A percentile compares a stretch with the other conserved stretches of the same genome.
Evolutionary conservation across 35 echinoderm and acorn worm species (phyloP).

Genomic region (Hemicentrotus pulcherrimus): DNA sequence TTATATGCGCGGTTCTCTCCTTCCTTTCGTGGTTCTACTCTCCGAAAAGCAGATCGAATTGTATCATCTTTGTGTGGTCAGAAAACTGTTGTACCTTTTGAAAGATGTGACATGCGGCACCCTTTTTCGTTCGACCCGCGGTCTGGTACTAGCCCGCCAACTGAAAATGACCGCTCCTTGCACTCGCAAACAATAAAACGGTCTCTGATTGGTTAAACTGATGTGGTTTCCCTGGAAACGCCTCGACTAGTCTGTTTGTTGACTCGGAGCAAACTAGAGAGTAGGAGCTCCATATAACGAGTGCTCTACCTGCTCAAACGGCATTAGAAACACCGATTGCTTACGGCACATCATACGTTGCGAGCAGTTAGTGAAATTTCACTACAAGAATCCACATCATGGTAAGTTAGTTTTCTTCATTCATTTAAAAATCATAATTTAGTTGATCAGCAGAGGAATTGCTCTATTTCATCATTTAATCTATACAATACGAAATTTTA

Average conservation of each 20-base stretch:
- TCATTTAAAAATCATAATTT: not conserved
- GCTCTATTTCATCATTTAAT: too few relatives aligned
- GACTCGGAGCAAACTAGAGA: not conserved
- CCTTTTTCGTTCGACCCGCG: not conserved
- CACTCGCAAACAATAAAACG: not conserved
- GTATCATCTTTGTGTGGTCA: not conserved
- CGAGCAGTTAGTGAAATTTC: not conserved
- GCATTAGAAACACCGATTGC: not conserved
- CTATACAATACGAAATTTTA: too few relatives aligned
- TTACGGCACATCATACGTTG: slow-evolving; percentile 16
- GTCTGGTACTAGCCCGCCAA: not conserved
- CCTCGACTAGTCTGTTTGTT: not conserved
- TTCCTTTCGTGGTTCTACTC: too few relatives aligned
- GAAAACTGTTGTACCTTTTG: not conserved
- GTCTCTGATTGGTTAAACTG: not conserved
- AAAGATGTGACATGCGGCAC: not conserved
- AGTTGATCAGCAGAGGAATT: too few relatives aligned
- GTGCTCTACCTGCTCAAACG: not conserved
- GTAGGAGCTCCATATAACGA: not conserved
- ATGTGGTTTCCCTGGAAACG: not conserved
- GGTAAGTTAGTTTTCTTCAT: not conserved
- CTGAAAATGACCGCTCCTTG: not conserved
- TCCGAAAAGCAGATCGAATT: not conserved
- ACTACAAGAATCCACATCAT: not conserved
- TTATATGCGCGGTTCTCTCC: too few relatives aligned